Conservation (phyloP, 2,113 vertebrate species). For the Chaetodon auriga region DNA sequence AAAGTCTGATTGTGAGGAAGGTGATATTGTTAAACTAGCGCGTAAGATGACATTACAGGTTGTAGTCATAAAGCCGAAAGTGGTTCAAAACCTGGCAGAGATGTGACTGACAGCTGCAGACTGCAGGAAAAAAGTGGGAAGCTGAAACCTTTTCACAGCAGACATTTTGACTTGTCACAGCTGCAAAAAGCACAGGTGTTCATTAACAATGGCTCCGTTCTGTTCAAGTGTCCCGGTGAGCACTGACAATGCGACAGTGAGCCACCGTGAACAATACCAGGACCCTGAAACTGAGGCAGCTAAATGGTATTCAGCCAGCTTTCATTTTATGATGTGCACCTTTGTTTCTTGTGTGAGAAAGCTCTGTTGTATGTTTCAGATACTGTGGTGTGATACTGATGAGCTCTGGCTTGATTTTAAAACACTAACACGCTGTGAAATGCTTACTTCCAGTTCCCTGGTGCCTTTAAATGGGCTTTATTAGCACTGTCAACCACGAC, state of each 20-base stretch:
- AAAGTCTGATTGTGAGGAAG: background rate
- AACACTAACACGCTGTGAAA: conserved; percentile 31
- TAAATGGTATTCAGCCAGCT: background rate
- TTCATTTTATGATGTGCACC: background rate
- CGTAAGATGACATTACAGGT: background rate
- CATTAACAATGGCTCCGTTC: background rate
- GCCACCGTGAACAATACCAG: too few species aligned
- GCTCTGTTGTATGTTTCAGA: background rate
- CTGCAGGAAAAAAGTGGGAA: background rate
- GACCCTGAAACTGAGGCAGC: background rate
- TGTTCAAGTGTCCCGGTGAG: background rate
- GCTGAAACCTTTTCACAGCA: background rate
- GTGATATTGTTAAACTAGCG: background rate
- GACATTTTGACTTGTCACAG: conserved; percentile 3
- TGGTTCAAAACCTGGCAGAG: background rate
- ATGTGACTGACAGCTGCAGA: background rate
- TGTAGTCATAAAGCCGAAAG: background rate
- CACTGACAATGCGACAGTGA: too few species aligned
- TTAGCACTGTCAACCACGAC: conserved; percentile 10
- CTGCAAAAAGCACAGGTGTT: background rate
- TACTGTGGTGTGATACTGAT: conserved; percentile 1
- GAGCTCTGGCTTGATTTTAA: background rate
- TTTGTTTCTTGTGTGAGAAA: background rate
- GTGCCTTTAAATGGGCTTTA: conserved; percentile 27
- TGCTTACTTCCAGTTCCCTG: background rate